phyloP scores from a whole-genome alignment of 2,113 vertebrate species.

The Cinclus cinclus region DNA sequence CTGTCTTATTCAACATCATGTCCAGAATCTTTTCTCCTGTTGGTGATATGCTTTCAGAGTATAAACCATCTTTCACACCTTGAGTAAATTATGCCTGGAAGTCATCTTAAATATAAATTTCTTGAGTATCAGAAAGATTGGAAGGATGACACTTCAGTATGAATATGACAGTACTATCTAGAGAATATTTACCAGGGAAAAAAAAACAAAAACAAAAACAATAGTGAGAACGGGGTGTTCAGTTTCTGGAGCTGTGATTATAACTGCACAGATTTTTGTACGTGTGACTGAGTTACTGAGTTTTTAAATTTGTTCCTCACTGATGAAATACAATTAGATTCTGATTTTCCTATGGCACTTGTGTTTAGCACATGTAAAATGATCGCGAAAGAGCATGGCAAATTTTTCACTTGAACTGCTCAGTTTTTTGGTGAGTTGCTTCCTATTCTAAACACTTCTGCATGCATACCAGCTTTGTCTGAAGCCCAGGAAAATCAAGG shows the following conservation, averaged over 20 bases:
- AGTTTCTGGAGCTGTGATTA: background rate
- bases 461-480: background rate
- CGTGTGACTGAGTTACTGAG: background rate
- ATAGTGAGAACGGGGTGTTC: background rate
- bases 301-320: background rate
- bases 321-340: background rate
- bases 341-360: background rate
- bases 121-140: background rate
- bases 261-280: background rate
- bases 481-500: background rate
- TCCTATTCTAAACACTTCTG: background rate
- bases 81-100: background rate
- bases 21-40: background rate
- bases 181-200: background rate
- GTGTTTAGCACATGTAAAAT: background rate
- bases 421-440: background rate
- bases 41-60: background rate
- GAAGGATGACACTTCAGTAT: background rate
- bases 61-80: background rate
- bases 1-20: background rate
- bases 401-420: background rate
- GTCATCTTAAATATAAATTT: background rate
- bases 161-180: background rate
- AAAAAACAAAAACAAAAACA: background rate
- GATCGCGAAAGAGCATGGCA: background rate